These are phyloP conservation scores for Agonopterix subpropinquella DNA, from an alignment of 2,888 invertebrate species.

Conservation along the genomic window DNA sequence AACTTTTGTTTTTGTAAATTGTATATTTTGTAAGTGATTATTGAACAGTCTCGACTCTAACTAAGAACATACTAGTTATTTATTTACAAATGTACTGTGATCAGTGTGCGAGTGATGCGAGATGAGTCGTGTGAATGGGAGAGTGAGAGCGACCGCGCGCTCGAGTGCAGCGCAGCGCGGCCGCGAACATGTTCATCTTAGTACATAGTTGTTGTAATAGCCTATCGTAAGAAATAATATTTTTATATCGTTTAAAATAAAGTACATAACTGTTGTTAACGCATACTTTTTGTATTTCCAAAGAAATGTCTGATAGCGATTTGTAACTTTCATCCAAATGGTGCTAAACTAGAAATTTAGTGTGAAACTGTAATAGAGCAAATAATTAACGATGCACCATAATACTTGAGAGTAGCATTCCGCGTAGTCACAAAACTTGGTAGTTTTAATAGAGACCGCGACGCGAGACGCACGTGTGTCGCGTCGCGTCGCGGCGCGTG, in stretches of 20 bases:
- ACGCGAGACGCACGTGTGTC: too few relatives aligned
- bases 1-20: constrained; percentile 58
- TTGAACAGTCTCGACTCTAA: constrained; percentile 54
- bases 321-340: constrained; percentile 55
- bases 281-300: constrained; percentile 58
- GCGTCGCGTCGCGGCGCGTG: background rate
- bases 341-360: constrained; percentile 55
- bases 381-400: constrained; percentile 13
- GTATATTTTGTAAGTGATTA: constrained; percentile 65
- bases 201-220: constrained; percentile 44
- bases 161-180: too few relatives aligned
- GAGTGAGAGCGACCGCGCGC: constrained; percentile 4
- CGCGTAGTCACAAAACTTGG: constrained; percentile 20
- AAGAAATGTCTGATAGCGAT: constrained; percentile 38
- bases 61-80: constrained; percentile 35
- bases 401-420: constrained; percentile 16
- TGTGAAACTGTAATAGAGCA: constrained; percentile 2
- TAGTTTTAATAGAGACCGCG: background rate
- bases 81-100: constrained; percentile 65
- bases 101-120: constrained; percentile 31
- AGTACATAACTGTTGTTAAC: constrained; percentile 64
- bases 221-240: constrained; percentile 65
- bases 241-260: constrained; percentile 72
- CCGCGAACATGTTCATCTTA: constrained; percentile 10
- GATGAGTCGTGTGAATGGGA: constrained; percentile 17